Evolutionary conservation across 2,113 vertebrate species (phyloP).

Genomic region (Macquaria australasica): DNA sequence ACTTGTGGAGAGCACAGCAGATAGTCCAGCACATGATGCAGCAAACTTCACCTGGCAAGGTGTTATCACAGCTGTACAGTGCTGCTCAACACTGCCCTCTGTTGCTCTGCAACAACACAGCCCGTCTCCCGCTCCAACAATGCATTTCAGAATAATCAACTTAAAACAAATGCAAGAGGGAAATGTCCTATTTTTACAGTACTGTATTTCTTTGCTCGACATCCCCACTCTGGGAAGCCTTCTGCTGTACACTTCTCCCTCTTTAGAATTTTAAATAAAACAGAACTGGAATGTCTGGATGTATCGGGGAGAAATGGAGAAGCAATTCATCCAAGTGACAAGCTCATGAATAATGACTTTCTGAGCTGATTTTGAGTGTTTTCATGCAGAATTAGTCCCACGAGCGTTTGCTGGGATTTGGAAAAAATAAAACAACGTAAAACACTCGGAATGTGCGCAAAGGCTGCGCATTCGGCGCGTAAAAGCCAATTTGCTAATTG

Average conservation of each 20-base stretch:
- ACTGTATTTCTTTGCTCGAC: neutral
- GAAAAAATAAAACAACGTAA: neutral
- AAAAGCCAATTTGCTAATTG: conserved; percentile 45
- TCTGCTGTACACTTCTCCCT: neutral
- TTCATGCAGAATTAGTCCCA: conserved; percentile 20
- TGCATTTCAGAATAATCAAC: conserved; percentile 29
- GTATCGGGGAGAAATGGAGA: conserved; percentile 19
- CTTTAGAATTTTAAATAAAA: conserved; percentile 11
- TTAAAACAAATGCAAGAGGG: neutral
- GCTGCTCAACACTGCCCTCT: conserved; percentile 85
- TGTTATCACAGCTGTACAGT: conserved; percentile 35
- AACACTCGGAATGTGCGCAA: conserved; percentile 18
- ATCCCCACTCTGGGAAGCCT: neutral
- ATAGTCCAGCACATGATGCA: conserved; percentile 23
- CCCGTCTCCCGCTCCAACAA: conserved; percentile 33
- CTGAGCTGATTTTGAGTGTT: neutral
- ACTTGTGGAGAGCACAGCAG: neutral
- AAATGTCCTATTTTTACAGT: neutral
- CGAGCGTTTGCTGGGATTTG: neutral
- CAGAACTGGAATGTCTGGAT: conserved; percentile 1
- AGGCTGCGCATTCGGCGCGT: conserved; percentile 35
- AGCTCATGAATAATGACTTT: conserved; percentile 50
- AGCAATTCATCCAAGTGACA: conserved; percentile 45
- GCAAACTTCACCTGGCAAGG: conserved; percentile 65
- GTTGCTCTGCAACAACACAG: conserved; percentile 39